Percentiles rank a stretch among this genome's conserved stretches.
phyloP scores from a whole-genome alignment of 1,140 invertebrate species.

The Trichonephila clavata region DNA sequence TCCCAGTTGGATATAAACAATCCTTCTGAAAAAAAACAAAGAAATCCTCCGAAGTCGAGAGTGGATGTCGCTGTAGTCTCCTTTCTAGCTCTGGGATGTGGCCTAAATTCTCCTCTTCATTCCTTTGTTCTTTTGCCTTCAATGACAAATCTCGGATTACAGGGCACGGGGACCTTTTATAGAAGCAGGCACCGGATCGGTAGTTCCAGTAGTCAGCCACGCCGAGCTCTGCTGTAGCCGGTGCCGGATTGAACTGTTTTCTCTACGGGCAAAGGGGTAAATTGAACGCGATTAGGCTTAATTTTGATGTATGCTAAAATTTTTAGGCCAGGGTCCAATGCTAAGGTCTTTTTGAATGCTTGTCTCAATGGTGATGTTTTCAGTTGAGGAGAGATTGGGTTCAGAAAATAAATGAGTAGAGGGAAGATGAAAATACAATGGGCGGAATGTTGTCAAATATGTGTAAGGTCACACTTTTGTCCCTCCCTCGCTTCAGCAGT shows the following conservation, averaged over 20 bases:
- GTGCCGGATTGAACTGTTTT: neutral
- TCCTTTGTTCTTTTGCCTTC: constrained; percentile 50
- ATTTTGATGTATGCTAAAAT: neutral
- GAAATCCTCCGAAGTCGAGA: neutral
- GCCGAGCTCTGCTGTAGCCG: neutral
- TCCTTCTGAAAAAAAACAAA: constrained; percentile 2
- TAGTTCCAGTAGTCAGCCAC: neutral
- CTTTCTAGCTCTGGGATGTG: constrained; percentile 37
- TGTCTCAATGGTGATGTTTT: neutral
- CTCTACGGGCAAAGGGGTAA: neutral
- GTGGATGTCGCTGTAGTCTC: constrained; percentile 38
- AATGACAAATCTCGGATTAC: constrained; percentile 55
- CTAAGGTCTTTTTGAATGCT: neutral
- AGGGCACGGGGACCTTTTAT: constrained; percentile 31
- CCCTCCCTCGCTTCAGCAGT: no score
- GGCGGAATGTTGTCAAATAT: no score
- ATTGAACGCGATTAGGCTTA: neutral
- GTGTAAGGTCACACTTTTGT: no score
- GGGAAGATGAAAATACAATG: no score
- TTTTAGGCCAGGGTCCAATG: constrained; percentile 7
- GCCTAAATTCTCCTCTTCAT: constrained; percentile 50
- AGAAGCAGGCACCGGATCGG: neutral
- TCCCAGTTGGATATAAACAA: neutral
- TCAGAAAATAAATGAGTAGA: neutral
- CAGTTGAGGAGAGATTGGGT: neutral